phyloP scores from a whole-genome alignment of 2,113 vertebrate genomes.

The Oriolus oriolus region DNA sequence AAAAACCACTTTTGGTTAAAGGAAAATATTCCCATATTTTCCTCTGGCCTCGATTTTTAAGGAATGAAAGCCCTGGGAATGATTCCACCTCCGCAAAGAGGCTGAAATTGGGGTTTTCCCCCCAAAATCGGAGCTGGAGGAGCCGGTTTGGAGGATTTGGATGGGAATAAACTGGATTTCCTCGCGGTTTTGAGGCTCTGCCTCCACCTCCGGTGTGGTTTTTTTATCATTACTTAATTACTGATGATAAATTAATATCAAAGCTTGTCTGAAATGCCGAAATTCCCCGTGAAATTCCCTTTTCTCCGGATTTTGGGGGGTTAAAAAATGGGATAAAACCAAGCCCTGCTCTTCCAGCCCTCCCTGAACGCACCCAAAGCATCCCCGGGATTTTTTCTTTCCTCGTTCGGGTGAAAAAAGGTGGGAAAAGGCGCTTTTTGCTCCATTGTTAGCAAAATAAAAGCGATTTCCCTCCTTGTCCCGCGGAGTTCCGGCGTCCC shows the following conservation, averaged over 20 bases:
- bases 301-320: background rate
- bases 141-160: background rate
- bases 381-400: background rate
- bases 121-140: background rate
- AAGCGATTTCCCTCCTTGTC: background rate
- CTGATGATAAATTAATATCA: fast-evolving
- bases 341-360: background rate
- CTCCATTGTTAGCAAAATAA: background rate
- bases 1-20: background rate
- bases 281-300: background rate
- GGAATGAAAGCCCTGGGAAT: background rate
- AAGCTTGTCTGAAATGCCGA: background rate
- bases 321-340: background rate
- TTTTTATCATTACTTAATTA: background rate
- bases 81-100: background rate
- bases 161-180: background rate
- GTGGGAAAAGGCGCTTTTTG: background rate
- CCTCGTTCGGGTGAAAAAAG: background rate
- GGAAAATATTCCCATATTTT: too few species aligned
- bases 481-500: background rate
- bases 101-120: background rate
- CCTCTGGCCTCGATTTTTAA: background rate
- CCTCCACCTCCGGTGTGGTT: background rate
- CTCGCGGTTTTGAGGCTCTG: background rate
- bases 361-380: background rate